A percentile compares a stretch with the other conserved stretches of the same genome.
phyloP scores from a whole-genome alignment of 2,888 invertebrate species.

The Lasioglossum calceatum region DNA sequence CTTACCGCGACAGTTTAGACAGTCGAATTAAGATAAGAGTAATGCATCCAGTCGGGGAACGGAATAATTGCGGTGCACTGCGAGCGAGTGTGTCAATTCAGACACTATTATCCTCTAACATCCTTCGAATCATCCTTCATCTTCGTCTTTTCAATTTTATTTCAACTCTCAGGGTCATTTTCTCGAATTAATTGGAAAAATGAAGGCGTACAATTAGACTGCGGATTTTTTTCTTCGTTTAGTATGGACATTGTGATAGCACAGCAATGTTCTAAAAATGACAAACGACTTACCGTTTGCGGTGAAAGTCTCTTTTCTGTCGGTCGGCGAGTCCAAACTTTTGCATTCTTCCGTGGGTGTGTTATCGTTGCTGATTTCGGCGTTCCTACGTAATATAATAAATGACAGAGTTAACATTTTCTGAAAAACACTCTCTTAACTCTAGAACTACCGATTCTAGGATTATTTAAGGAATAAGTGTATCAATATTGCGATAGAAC shows the following conservation, averaged over 20 bases:
- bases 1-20: conserved; percentile 15
- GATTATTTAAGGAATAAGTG: background rate
- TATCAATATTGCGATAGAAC: too few relatives aligned
- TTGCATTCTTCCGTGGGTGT: conserved; percentile 19
- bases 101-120: background rate
- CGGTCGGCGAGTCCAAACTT: conserved; percentile 48
- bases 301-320: conserved; percentile 61
- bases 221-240: background rate
- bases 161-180: background rate
- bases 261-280: background rate
- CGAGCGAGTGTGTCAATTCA: background rate
- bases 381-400: conserved; percentile 63
- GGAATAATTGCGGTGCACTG: background rate
- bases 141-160: background rate
- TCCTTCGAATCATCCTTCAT: background rate
- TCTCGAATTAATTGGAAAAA: background rate
- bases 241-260: background rate
- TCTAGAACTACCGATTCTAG: background rate
- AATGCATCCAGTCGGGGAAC: background rate
- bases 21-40: conserved; percentile 11
- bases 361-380: conserved; percentile 61
- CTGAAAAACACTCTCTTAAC: background rate
- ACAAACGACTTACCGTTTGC: conserved; percentile 68
- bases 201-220: background rate
- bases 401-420: background rate